A percentile compares a stretch with the other conserved stretches of the same genome.
Conservation (phyloP, 2,888 invertebrate genomes). For the Ditula angustiorana region DNA sequence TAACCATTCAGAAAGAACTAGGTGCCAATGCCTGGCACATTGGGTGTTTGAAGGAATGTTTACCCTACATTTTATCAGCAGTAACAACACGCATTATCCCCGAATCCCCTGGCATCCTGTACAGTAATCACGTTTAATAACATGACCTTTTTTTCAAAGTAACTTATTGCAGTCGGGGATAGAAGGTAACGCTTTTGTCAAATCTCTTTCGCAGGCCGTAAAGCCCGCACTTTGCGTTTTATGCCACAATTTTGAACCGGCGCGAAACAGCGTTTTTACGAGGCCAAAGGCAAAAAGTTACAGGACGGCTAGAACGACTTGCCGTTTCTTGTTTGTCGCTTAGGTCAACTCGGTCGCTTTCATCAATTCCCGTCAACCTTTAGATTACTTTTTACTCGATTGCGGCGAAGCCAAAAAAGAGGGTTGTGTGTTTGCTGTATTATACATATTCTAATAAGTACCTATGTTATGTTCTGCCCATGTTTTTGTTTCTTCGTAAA, state of each 20-base stretch:
- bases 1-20: no score
- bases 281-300: not conserved
- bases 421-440: no score
- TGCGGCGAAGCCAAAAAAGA: no score
- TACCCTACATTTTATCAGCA: no score
- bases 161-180: not conserved
- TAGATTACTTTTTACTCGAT: no score
- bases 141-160: not conserved
- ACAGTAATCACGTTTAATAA: not conserved
- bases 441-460: no score
- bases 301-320: not conserved
- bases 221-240: not conserved
- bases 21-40: no score
- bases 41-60: no score
- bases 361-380: no score
- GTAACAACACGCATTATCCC: not conserved
- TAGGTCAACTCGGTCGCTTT: not conserved
- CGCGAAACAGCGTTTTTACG: not conserved
- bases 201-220: conserved; percentile 2
- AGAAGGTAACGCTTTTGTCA: not conserved
- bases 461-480: no score
- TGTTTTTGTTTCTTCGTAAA: no score
- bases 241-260: conserved; percentile 2
- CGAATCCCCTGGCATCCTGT: not conserved
- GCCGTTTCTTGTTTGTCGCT: not conserved